phyloP scores from a whole-genome alignment of 2,888 invertebrate genomes.

The Dasysyrphus albostriatus region DNA sequence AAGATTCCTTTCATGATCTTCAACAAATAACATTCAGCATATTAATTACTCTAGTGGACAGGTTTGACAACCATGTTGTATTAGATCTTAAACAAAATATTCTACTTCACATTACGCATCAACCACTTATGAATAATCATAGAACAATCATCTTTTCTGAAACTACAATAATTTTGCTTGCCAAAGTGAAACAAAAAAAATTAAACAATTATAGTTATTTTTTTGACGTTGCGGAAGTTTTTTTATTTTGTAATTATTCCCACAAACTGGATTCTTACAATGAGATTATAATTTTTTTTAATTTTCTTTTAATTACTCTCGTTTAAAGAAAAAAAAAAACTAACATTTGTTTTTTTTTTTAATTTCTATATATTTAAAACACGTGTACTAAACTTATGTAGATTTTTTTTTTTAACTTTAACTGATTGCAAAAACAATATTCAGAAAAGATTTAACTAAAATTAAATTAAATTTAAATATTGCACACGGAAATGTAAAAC shows the following conservation, averaged over 20 bases:
- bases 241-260: not conserved
- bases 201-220: not conserved
- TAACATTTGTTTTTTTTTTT: not conserved
- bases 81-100: not conserved
- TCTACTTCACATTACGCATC: not conserved
- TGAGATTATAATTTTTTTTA: not conserved
- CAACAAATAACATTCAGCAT: not conserved
- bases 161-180: not conserved
- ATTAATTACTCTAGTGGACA: not conserved
- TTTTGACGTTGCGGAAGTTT: not conserved
- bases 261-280: not conserved
- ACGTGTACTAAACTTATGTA: not conserved
- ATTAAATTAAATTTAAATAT: not conserved
- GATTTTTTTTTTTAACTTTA: not conserved
- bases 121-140: not conserved
- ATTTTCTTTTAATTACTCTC: constrained; percentile 1
- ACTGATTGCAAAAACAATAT: not conserved
- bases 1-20: no score
- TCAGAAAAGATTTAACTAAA: not conserved
- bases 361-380: not conserved
- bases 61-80: not conserved
- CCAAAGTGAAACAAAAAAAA: not conserved
- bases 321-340: not conserved
- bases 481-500: constrained; percentile 3
- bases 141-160: not conserved